A percentile compares a stretch with the other conserved stretches of the same genome.
Evolutionary conservation across 2,113 vertebrate genomes (phyloP).

Genomic region (Sander vitreus): DNA sequence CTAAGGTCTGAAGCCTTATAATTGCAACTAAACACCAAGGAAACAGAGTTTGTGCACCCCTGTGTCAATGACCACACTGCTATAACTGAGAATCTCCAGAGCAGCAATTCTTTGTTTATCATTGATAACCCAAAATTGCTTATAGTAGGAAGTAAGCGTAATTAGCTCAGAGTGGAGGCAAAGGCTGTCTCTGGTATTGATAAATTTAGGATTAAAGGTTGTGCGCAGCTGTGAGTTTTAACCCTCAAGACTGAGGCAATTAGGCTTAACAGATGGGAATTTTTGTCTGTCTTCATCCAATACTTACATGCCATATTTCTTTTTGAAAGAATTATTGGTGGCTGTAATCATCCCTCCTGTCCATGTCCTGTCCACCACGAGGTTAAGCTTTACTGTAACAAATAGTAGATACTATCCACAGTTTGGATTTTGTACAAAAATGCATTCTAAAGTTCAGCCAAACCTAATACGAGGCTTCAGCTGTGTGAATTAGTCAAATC

Average conservation of each 20-base stretch:
- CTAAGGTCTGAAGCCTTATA: conserved; percentile 1
- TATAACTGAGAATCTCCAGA: conserved; percentile 36
- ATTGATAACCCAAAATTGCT: conserved; percentile 16
- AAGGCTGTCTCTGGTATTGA: not conserved
- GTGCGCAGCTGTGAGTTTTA: not conserved
- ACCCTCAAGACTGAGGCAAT: not conserved
- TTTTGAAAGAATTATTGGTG: not conserved
- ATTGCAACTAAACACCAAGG: conserved; percentile 11
- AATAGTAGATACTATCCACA: not conserved
- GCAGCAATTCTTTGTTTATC: conserved; percentile 23
- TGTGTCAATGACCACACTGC: conserved; percentile 45
- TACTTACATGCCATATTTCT: not conserved
- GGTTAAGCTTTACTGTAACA: too few species aligned
- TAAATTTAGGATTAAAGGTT: not conserved
- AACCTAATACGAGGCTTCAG: not conserved
- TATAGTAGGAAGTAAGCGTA: not conserved
- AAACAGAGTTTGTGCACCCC: conserved; percentile 44
- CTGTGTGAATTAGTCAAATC: not conserved
- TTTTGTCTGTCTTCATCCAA: not conserved
- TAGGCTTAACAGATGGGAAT: not conserved
- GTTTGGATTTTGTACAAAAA: not conserved
- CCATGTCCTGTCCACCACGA: not conserved
- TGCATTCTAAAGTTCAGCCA: not conserved
- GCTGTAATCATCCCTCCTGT: not conserved
- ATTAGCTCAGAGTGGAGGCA: not conserved